Percentiles rank a stretch among this genome's conserved stretches.
Conservation (phyloP, 1,140 invertebrate species). For the Palaemon carinicauda region DNA sequence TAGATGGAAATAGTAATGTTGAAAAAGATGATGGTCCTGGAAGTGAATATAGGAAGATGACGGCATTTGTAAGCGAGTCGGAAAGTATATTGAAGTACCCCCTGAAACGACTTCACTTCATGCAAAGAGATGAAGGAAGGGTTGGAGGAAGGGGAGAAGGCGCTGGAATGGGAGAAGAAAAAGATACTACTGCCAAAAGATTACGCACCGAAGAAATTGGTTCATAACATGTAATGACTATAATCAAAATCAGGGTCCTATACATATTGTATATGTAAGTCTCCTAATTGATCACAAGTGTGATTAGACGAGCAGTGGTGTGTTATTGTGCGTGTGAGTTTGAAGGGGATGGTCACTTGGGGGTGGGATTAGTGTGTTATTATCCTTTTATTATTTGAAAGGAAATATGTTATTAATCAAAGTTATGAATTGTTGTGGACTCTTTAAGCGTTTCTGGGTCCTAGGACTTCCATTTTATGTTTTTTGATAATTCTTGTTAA, state of each 20-base stretch:
- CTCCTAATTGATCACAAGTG: neutral
- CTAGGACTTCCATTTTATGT: constrained; percentile 38
- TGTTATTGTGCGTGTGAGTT: neutral
- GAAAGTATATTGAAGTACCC: too few species aligned
- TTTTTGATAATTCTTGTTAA: neutral
- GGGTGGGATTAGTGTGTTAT: neutral
- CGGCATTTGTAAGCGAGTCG: neutral
- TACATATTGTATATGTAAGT: neutral
- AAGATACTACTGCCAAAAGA: constrained; percentile 11
- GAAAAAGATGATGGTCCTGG: too few species aligned
- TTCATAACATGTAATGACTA: neutral
- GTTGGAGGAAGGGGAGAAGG: neutral
- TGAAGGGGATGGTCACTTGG: neutral
- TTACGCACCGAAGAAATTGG: constrained; percentile 26
- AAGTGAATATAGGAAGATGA: neutral
- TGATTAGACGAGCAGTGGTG: neutral
- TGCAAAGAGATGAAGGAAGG: neutral
- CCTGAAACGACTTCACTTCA: neutral
- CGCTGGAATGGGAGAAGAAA: neutral
- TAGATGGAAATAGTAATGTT: too few species aligned
- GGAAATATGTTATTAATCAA: neutral
- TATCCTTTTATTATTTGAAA: neutral
- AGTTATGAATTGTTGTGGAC: neutral
- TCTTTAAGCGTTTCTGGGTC: neutral
- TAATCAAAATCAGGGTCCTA: constrained; percentile 45